Evolutionary conservation across 2,888 invertebrate species (phyloP).

Genomic region (Acanthosepion esculentum): DNA sequence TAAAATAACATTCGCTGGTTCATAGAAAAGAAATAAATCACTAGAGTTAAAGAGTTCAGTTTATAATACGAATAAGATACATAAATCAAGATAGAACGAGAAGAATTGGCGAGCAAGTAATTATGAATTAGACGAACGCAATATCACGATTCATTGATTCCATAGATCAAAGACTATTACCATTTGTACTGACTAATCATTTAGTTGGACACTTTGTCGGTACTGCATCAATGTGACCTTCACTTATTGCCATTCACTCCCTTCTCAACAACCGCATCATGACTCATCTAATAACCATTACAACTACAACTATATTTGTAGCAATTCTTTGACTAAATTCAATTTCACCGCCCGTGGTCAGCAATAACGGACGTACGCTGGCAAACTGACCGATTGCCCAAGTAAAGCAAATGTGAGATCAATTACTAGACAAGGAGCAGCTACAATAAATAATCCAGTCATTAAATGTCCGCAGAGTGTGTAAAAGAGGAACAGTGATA

Average conservation of each 20-base stretch:
- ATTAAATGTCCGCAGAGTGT: not conserved
- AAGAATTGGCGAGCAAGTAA: too few species aligned
- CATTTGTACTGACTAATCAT: not conserved
- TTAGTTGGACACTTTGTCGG: not conserved
- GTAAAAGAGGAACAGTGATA: not conserved
- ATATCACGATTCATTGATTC: not conserved
- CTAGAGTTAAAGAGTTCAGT: not conserved
- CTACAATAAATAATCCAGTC: not conserved
- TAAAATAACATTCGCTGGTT: too few species aligned
- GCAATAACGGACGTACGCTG: not conserved
- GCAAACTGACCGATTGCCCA: not conserved
- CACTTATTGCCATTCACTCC: not conserved
- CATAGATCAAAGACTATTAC: not conserved
- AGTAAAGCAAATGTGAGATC: not conserved
- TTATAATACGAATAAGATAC: not conserved
- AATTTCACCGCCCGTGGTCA: not conserved
- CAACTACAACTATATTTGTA: not conserved
- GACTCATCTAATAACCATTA: not conserved
- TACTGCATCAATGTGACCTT: not conserved
- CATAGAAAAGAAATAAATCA: not conserved
- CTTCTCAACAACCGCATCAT: not conserved
- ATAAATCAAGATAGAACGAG: too few species aligned
- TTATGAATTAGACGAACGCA: not conserved
- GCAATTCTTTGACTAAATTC: conserved; percentile 33
- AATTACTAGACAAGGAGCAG: not conserved